phyloP scores from a whole-genome alignment of 2,888 invertebrate genomes.

The Amblyjoppa proteus region DNA sequence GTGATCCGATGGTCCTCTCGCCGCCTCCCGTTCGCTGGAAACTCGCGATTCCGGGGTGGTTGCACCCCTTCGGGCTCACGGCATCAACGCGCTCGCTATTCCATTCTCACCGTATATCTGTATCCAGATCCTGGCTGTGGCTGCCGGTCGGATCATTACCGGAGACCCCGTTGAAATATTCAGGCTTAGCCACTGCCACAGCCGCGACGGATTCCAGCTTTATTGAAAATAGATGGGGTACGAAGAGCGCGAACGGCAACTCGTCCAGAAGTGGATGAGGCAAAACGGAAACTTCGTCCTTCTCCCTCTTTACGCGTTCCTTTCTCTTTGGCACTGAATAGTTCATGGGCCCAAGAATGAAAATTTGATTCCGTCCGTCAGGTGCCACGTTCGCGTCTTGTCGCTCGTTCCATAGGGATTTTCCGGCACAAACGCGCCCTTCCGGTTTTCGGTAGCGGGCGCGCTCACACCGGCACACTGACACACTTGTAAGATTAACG shows the following conservation, averaged over 20 bases:
- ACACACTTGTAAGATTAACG: conserved; percentile 77
- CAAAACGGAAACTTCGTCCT: conserved; percentile 39
- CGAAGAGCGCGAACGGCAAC: conserved; percentile 21
- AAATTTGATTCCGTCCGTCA: conserved; percentile 71
- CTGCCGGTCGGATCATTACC: conserved; percentile 64
- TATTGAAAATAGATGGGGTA: conserved; percentile 73
- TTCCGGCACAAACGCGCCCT: not conserved
- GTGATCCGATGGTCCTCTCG: conserved; percentile 6
- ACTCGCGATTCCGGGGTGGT: conserved; percentile 42
- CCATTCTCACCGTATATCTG: conserved; percentile 24
- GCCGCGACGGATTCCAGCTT: conserved; percentile 65
- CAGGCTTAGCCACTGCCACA: conserved; percentile 68
- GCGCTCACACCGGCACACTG: conserved; percentile 74
- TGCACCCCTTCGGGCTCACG: conserved; percentile 26
- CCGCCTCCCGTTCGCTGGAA: conserved; percentile 31
- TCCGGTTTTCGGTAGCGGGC: conserved; percentile 10
- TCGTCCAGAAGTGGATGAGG: conserved; percentile 43
- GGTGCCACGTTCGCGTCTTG: conserved; percentile 63
- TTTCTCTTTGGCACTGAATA: conserved; percentile 64
- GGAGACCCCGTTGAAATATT: conserved; percentile 71
- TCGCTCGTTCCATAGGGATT: conserved; percentile 17
- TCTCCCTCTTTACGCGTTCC: not conserved
- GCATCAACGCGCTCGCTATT: conserved; percentile 36
- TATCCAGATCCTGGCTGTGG: conserved; percentile 23
- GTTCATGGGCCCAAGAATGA: conserved; percentile 63